Percentiles rank a stretch among this genome's conserved stretches.
Conservation (phyloP, 2,797 vertebrate genomes). For the Scolopax bukidnonensis region DNA sequence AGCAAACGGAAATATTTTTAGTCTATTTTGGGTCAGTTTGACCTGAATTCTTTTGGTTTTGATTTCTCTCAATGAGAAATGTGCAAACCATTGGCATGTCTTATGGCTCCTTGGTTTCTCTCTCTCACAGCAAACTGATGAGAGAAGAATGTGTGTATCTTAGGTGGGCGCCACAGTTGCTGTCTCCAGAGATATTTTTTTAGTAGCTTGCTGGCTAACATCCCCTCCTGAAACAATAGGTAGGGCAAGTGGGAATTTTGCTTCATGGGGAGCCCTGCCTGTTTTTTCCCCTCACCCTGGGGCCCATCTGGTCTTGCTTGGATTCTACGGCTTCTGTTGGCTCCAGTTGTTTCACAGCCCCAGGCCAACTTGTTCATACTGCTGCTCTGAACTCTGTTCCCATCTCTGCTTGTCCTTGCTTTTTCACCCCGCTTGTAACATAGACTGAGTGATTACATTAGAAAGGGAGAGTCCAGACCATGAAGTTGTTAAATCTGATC, state of each 20-base stretch:
- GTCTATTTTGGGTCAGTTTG: constrained; percentile 21
- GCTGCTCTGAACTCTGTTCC: background rate
- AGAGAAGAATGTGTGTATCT: background rate
- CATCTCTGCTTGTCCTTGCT: background rate
- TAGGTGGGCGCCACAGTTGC: background rate
- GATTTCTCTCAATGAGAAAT: constrained; percentile 3
- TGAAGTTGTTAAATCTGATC: background rate
- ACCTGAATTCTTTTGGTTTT: background rate
- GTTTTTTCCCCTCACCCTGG: background rate
- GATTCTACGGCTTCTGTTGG: background rate
- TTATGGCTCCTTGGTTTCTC: background rate
- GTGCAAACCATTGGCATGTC: background rate
- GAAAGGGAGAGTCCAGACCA: background rate
- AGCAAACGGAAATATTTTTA: background rate
- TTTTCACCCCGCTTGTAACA: rapidly evolving
- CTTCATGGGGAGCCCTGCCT: background rate
- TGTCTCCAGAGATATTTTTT: background rate
- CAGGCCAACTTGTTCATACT: background rate
- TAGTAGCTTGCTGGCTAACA: background rate
- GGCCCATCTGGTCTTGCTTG: background rate
- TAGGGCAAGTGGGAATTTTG: background rate
- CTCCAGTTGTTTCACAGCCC: background rate
- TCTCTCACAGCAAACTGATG: background rate
- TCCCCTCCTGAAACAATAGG: background rate
- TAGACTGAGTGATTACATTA: background rate